Conservation (phyloP, 2,888 invertebrate genomes). For the Enoplolaimus lenunculus region DNA sequence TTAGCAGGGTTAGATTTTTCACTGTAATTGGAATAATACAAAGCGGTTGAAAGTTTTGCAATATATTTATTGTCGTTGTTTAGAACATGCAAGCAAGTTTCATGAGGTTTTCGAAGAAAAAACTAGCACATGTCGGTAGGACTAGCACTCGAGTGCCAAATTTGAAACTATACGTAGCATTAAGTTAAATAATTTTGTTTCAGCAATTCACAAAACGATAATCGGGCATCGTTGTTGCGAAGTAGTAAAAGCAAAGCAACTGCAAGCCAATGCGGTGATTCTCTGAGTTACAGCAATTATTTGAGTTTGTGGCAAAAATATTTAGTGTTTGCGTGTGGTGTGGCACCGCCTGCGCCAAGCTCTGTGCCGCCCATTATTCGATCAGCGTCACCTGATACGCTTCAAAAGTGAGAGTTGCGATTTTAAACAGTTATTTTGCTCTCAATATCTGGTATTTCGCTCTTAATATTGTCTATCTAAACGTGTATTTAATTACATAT, state of each 20-base stretch:
- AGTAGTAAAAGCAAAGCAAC: constrained; percentile 46
- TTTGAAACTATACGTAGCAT: too few relatives aligned
- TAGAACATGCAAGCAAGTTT: too few relatives aligned
- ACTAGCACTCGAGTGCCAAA: too few relatives aligned
- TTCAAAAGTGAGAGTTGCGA: constrained; percentile 17
- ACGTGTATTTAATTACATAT: neutral
- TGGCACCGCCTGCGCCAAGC: constrained; percentile 70
- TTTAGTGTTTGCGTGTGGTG: constrained; percentile 82
- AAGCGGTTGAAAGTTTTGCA: too few relatives aligned
- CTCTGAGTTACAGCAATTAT: constrained; percentile 57
- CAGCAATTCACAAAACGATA: constrained; percentile 78
- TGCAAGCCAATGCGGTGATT: constrained; percentile 30
- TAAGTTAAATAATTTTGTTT: too few relatives aligned
- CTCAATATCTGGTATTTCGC: neutral
- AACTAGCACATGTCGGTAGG: too few relatives aligned
- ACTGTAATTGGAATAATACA: too few relatives aligned
- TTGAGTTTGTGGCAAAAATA: constrained; percentile 96
- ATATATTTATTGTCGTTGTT: too few relatives aligned
- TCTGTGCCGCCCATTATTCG: constrained; percentile 55
- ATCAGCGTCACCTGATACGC: constrained; percentile 62
- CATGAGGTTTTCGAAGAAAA: too few relatives aligned
- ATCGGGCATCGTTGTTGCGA: constrained; percentile 77
- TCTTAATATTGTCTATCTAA: neutral
- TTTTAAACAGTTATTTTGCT: neutral
- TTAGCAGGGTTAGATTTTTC: too few relatives aligned